phyloP scores from a whole-genome alignment of 2,113 vertebrate genomes.

The Epinephelus lanceolatus region DNA sequence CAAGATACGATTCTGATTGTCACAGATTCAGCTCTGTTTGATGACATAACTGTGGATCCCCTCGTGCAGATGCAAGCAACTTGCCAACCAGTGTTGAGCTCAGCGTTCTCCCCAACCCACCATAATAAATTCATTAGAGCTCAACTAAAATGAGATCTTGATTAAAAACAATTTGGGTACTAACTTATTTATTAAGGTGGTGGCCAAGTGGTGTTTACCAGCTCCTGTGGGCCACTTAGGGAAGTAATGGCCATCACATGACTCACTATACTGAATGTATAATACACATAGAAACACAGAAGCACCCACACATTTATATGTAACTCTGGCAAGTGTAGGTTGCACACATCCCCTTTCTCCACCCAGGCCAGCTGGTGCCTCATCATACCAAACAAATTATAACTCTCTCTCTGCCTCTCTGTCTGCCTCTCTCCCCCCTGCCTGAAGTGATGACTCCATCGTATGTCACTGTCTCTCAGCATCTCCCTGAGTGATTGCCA shows the following conservation, averaged over 20 bases:
- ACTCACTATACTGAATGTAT: constrained; percentile 36
- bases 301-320: constrained; percentile 27
- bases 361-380: constrained; percentile 27
- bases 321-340: constrained; percentile 13
- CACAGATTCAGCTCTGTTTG: not conserved
- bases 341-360: not conserved
- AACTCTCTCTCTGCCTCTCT: not conserved
- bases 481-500: constrained; percentile 84
- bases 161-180: constrained; percentile 73
- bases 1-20: not conserved
- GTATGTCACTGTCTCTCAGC: constrained; percentile 79
- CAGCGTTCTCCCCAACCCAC: constrained; percentile 28
- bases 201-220: constrained; percentile 54
- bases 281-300: constrained; percentile 25
- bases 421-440: constrained; percentile 3
- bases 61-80: not conserved
- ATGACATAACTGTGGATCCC: not conserved
- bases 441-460: constrained; percentile 60
- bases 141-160: constrained; percentile 59
- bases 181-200: constrained; percentile 54
- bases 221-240: constrained; percentile 64
- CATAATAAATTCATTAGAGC: constrained; percentile 65
- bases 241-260: constrained; percentile 59
- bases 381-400: constrained; percentile 63
- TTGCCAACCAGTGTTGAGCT: constrained; percentile 35